These are phyloP conservation scores for Microtus oregoni DNA, from an alignment of 2,113 vertebrate genomes.

Conservation along the genomic window DNA sequence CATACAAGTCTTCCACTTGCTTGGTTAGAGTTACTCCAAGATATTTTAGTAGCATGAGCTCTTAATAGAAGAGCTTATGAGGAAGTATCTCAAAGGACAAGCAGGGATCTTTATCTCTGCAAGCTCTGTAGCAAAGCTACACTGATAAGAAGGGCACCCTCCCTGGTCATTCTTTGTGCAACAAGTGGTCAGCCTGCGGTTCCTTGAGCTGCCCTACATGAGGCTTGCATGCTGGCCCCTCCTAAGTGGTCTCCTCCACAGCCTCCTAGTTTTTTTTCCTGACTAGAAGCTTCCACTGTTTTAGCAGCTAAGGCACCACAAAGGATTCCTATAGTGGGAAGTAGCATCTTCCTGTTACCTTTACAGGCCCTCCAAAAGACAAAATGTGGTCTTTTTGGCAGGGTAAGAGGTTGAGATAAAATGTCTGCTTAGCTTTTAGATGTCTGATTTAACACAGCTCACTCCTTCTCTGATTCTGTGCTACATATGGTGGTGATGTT, in stretches of 20 bases:
- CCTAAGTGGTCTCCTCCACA: not conserved
- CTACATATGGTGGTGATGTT: not conserved
- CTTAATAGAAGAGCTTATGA: not conserved
- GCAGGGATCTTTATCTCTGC: slow-evolving; percentile 16
- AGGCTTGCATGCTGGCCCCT: not conserved
- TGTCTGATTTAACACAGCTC: not conserved
- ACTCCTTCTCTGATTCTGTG: not conserved
- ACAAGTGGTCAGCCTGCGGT: not conserved
- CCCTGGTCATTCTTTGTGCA: not conserved
- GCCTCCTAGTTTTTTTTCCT: not conserved
- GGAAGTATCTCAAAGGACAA: slow-evolving; percentile 11
- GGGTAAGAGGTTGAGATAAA: not conserved
- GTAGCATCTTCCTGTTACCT: not conserved
- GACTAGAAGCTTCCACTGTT: not conserved
- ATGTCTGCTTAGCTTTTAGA: not conserved
- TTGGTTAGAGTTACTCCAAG: too few species aligned
- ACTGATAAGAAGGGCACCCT: slow-evolving; percentile 11
- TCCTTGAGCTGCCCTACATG: not conserved
- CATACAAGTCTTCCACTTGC: too few species aligned
- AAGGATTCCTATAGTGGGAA: not conserved
- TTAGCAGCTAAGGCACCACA: not conserved
- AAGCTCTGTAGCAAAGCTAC: slow-evolving; percentile 17
- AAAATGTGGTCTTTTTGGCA: not conserved
- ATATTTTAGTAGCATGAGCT: not conserved
- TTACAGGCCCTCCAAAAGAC: not conserved